Conservation (phyloP, 2,113 vertebrate genomes). For the Theropithecus gelada region DNA sequence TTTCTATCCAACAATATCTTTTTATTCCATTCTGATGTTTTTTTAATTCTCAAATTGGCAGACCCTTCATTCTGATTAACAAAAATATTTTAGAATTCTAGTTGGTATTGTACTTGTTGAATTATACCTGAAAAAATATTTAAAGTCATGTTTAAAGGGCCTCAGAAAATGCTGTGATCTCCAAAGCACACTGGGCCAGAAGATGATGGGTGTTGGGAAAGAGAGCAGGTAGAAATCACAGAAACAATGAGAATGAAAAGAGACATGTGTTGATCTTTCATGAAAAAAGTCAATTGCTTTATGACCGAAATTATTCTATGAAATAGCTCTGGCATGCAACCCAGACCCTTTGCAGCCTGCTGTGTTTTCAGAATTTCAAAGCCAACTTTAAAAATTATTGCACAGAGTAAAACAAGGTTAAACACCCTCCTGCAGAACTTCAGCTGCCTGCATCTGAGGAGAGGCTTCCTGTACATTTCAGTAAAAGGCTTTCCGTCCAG, state of each 20-base stretch:
- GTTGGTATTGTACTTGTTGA: background rate
- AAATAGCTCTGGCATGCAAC: background rate
- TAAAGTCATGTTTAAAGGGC: background rate
- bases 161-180: background rate
- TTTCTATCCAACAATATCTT: background rate
- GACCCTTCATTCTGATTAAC: background rate
- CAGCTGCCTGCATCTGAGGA: background rate
- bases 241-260: background rate
- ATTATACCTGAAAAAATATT: background rate
- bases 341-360: background rate
- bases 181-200: background rate
- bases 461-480: background rate
- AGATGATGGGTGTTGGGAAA: background rate
- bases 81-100: background rate
- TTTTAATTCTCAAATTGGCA: background rate
- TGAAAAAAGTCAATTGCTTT: background rate
- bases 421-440: background rate
- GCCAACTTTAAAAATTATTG: background rate
- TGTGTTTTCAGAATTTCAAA: slow-evolving; percentile 1
- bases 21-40: background rate
- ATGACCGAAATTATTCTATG: slow-evolving; percentile 2
- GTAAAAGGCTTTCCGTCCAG: background rate
- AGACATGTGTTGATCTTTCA: background rate
- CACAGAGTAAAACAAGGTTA: background rate
- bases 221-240: background rate